Conservation (phyloP, 2,797 vertebrate species). For the Percopsis omiscomaycus region DNA sequence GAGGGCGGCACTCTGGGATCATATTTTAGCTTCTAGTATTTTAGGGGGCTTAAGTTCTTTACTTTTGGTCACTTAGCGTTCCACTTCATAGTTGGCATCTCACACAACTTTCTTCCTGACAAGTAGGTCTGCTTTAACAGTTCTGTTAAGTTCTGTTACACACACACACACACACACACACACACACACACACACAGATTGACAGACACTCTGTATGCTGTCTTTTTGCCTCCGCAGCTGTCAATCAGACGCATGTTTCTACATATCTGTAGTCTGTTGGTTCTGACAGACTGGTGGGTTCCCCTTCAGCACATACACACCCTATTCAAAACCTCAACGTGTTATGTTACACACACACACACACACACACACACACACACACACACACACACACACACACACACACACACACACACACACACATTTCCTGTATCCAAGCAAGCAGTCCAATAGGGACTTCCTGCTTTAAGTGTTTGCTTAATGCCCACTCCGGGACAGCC, state of each 20-base stretch:
- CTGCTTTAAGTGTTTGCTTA: too few relatives aligned
- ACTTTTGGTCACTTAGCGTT: neutral
- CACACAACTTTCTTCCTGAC: slow-evolving; percentile 1
- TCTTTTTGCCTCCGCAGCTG: slow-evolving; percentile 2
- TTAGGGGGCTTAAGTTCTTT: neutral
- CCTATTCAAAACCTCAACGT: neutral
- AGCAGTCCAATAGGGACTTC: too few relatives aligned
- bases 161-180: neutral
- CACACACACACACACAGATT: neutral
- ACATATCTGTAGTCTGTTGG: slow-evolving; percentile 7
- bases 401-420: too few relatives aligned
- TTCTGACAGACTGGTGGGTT: slow-evolving; percentile 6
- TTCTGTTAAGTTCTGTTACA: neutral
- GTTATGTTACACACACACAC: neutral
- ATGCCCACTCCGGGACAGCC: neutral
- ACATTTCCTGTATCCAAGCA: too few relatives aligned
- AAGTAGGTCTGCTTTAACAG: neutral
- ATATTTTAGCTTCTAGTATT: neutral
- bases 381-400: neutral
- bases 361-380: slow-evolving; percentile 3
- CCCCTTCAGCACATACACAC: neutral
- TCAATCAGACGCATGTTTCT: slow-evolving; percentile 5
- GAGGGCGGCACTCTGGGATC: neutral
- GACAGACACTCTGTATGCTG: neutral
- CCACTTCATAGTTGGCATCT: neutral